Conservation (phyloP, 30 jellyfish, hydroid and myxozoan species). For the Calvadosia cruxmelitensis region DNA sequence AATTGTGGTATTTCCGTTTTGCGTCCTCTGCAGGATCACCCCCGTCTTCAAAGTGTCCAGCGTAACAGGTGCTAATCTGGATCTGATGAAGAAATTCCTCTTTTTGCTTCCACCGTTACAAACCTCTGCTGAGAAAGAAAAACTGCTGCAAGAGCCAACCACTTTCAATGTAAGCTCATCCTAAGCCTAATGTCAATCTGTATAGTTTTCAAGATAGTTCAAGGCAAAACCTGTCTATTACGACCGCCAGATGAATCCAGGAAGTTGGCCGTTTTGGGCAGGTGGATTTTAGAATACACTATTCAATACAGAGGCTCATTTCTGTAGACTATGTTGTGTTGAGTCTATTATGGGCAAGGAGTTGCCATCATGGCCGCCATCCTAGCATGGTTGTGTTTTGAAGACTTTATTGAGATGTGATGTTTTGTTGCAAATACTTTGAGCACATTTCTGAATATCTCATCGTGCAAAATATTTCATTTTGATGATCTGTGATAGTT, state of each 20-base stretch:
- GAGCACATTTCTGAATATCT: not conserved
- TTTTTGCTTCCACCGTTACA: constrained; percentile 68
- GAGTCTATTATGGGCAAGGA: too few relatives aligned
- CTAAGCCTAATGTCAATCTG: not conserved
- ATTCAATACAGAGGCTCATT: too few relatives aligned
- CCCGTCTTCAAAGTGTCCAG: constrained; percentile 92
- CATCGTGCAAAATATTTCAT: not conserved
- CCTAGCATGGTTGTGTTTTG: too few relatives aligned
- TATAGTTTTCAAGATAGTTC: not conserved
- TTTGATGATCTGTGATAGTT: not conserved
- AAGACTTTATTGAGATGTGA: too few relatives aligned
- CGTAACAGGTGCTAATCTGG: constrained; percentile 75
- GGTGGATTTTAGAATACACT: too few relatives aligned
- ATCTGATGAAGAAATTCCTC: constrained; percentile 50
- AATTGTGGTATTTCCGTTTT: too few relatives aligned
- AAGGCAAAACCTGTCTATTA: constrained; percentile 9
- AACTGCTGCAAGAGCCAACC: constrained; percentile 67
- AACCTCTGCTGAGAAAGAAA: constrained; percentile 62
- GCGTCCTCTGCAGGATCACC: constrained; percentile 53
- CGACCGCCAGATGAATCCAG: too few relatives aligned
- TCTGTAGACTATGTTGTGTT: too few relatives aligned
- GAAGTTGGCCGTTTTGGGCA: too few relatives aligned
- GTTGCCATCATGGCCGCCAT: too few relatives aligned
- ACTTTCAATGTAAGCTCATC: constrained; percentile 58
- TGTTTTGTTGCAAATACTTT: not conserved